Base-by-base conservation (phyloP, 64 coral and sea anemone genomes). In the Platygyra sinensis region DNA sequence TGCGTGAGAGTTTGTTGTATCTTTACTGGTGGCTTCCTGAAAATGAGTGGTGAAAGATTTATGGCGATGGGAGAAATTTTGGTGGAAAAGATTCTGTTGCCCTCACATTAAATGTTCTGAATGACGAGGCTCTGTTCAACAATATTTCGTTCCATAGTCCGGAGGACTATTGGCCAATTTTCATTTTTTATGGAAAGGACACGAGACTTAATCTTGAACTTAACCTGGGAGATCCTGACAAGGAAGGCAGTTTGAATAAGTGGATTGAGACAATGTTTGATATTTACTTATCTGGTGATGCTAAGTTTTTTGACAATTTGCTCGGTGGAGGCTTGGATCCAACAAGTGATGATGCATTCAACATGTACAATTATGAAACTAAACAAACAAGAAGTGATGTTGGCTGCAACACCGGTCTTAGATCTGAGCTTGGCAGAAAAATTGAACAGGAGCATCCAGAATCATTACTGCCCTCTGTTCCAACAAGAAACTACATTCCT, bases 321-420 rank as follows among this genome's bases (percentile, higher is more conserved):
- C 55, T 93, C 15, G 91, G 91, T 87, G 91, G 91, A 60, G 91
- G 91, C n/a, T 73, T 88, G 33, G 91, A 93, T 73, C 86, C 91
- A 30, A 93, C 67, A 62, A 92, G 90, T 72, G 46, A 55, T 11
- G 76, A 52, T 64, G 32, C 60, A 39, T 92, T 92, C 33, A 92
- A 19, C 25, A 72, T 87, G 27, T 87, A 87, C 38, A 80, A 42
- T 18, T 92, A 78, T 88, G 91, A 93, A 80, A 93, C 84, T 62
- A 80, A 77, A 15, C 36, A 77, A 80, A 93, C 76, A 17, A 77
- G 86, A 33, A 74, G 64, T 57, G 52, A 88, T 57, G 77, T 93
- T 72, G 86, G 76, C 24, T 24, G 22, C 15, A 29, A 11, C 33
- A 74, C 84, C 4, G 84, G 84, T 49, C 7, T 87, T 32, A 2